phyloP scores from a whole-genome alignment of 2,113 vertebrate species.

The Gobiocypris rarus region DNA sequence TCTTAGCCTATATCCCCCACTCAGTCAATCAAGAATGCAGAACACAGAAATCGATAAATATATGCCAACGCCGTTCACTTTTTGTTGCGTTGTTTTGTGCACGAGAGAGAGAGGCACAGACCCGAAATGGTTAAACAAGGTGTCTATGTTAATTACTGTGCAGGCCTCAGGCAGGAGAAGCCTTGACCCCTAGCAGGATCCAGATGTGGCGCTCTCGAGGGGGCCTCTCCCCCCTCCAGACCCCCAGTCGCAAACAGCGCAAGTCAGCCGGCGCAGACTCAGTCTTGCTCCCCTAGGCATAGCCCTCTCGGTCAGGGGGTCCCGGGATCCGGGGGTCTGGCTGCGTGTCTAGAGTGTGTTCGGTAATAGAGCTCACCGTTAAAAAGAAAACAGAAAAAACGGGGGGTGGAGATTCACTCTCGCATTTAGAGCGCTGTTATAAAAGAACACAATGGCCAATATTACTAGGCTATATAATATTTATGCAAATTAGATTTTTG shows the following conservation, averaged over 20 bases:
- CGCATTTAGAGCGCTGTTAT: not conserved
- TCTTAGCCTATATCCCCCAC: not conserved
- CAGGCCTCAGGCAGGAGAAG: slow-evolving; percentile 95
- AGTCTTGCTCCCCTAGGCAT: slow-evolving; percentile 69
- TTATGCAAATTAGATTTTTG: not conserved
- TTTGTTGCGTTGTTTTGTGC: slow-evolving; percentile 59
- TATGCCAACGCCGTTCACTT: slow-evolving; percentile 7
- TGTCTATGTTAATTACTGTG: slow-evolving; percentile 95
- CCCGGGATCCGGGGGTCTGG: slow-evolving; percentile 57
- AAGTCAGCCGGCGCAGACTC: slow-evolving; percentile 69
- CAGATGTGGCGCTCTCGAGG: slow-evolving; percentile 96
- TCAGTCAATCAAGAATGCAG: not conserved
- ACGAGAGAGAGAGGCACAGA: slow-evolving; percentile 54
- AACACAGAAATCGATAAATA: slow-evolving; percentile 22
- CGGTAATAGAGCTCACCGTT: slow-evolving; percentile 69
- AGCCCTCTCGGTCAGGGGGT: slow-evolving; percentile 66
- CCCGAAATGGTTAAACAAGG: slow-evolving; percentile 92
- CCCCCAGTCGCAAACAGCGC: slow-evolving; percentile 76
- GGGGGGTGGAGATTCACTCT: slow-evolving; percentile 42
- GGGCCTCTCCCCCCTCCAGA: slow-evolving; percentile 70
- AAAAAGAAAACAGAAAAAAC: not conserved
- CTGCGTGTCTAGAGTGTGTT: slow-evolving; percentile 74
- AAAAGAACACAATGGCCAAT: not conserved
- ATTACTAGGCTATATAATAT: too few species aligned
- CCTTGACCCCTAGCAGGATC: slow-evolving; percentile 99